Base-by-base conservation (phyloP, 2,113 vertebrate genomes). In the Melanerpes formicivorus region DNA sequence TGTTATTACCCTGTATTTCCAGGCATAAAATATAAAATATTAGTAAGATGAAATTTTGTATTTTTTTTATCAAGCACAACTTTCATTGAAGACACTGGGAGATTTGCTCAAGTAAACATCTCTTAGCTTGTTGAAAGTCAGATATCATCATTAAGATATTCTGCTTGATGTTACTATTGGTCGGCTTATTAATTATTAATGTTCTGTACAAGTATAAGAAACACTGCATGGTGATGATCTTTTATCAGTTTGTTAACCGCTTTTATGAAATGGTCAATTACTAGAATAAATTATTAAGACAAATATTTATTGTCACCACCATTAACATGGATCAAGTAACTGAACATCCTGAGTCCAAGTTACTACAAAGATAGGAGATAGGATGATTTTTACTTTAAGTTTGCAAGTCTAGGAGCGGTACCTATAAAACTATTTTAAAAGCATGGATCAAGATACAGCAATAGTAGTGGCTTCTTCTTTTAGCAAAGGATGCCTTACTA, bases 21-120 rank as follows among this genome's bases (percentile, higher is more conserved):
- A 96, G 88, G 91, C 80, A 93, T 90, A 97, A 97, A 96, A 95
- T 90, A 95, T 96, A 96, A 96, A 97, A 96, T 97, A 97, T 97
- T 94, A 95, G 95, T 94, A 94, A 86, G 80, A 72, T 5, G 11
- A 93, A 93, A 95, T 93, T 90, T 84, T 59, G 83, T 91, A 87
- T 70, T 94, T 93, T 84, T 76, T 95, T 96, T 94, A 95, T 95
- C 95, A 93, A 96, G 91, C 44, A 75, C 84, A 95, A 85, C 75
- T 85, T 91, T 92, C 70, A 90, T 64, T 64, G 81, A 93, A 95
- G 87, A 77, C 80, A 86, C 59, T 76, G 83, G 83, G 63, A 93
- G 85, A 87, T 92, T 88, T 89, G 66, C 86, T 95, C 94, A 96
- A 89, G 94, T 95, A 94, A 95, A 91, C 84, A 76, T 95, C 70